A percentile compares a stretch with the other conserved stretches of the same genome.
phyloP scores from a whole-genome alignment of 1,140 invertebrate species.

The Anastatus disparis region DNA sequence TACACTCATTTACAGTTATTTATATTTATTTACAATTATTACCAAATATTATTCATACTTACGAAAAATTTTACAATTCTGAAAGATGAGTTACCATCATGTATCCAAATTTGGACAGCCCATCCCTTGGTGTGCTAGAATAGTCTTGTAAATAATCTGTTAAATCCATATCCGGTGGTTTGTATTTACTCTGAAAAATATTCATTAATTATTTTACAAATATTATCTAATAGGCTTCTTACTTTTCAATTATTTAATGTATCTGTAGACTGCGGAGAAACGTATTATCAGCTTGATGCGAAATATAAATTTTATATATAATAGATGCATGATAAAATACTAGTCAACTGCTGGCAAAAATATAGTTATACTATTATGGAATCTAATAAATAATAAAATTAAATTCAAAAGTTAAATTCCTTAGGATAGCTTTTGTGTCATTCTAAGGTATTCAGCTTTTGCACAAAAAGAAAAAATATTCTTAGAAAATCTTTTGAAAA shows the following conservation, averaged over 20 bases:
- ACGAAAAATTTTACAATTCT: slow-evolving; percentile 34
- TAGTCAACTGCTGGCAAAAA: neutral
- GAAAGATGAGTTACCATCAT: slow-evolving; percentile 12
- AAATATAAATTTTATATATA: neutral
- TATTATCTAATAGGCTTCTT: too few relatives aligned
- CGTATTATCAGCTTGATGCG: neutral
- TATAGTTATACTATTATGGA: neutral
- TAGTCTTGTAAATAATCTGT: slow-evolving; percentile 18
- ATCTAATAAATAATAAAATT: too few relatives aligned
- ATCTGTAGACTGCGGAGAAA: too few relatives aligned
- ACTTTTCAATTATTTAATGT: too few relatives aligned
- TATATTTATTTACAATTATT: too few relatives aligned
- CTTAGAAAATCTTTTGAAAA: too few relatives aligned
- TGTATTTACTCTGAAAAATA: neutral
- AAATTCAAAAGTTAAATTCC: too few relatives aligned
- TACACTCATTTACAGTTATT: too few relatives aligned
- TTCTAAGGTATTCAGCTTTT: too few relatives aligned
- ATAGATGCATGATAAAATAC: neutral
- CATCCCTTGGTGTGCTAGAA: neutral
- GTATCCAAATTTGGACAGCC: slow-evolving; percentile 21
- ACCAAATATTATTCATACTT: neutral
- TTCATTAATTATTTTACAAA: neutral
- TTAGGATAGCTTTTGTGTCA: too few relatives aligned
- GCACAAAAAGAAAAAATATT: too few relatives aligned
- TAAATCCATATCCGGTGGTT: neutral